Evolutionary conservation across 2,113 vertebrate species (phyloP), one percentile per base, ranked within the genome.

Genomic region (Cebidichthys violaceus): DNA sequence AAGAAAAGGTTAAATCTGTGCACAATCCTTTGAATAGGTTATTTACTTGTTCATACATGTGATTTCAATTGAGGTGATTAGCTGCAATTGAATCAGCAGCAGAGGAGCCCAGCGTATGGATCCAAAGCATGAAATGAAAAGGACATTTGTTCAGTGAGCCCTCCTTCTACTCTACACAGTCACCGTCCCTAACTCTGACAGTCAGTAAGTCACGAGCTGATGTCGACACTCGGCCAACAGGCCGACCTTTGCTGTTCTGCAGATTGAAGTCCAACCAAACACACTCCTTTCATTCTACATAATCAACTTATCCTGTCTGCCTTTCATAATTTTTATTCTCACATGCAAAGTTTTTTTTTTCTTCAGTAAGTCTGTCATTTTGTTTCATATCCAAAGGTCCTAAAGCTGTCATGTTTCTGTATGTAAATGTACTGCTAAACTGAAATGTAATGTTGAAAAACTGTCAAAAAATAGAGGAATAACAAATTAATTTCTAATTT

Each of bases 11-110:
- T 90, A 83, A 92, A 88, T 89, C 82, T 83, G 88, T 90, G 75
- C 68, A 64, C 71, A 75, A 62, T 72, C 57, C 74, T 84, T 85
- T 87, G 60, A 92, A 89, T 69, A 81, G 77, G 71, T 87, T 78
- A 90, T 92, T 94, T 85, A 88, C 82, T 91, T 83, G 66, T 81
- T 86, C 84, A 65, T 89, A 71, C 94, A 95, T 95, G 94, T 95
- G 95, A 96, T 94, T 94, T 92, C 84, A 94, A 95, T 96, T 94
- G 90, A 91, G 20, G 83, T 86, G 76, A 96, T 95, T 95, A 93
- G 89, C 70, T 18, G 77, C 86, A 95, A 96, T 95, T 95, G 88
- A 94, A 94, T 95, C 88, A 95, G 88, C 71, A 39, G 85, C 73
- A 86, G 79, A 92, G 76, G 84, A 88, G 81, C 73, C 77, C 79